Percentiles rank a stretch among this genome's conserved stretches.
Evolutionary conservation across 1,140 invertebrate genomes (phyloP).

Genomic region (Harpegnathos saltator): DNA sequence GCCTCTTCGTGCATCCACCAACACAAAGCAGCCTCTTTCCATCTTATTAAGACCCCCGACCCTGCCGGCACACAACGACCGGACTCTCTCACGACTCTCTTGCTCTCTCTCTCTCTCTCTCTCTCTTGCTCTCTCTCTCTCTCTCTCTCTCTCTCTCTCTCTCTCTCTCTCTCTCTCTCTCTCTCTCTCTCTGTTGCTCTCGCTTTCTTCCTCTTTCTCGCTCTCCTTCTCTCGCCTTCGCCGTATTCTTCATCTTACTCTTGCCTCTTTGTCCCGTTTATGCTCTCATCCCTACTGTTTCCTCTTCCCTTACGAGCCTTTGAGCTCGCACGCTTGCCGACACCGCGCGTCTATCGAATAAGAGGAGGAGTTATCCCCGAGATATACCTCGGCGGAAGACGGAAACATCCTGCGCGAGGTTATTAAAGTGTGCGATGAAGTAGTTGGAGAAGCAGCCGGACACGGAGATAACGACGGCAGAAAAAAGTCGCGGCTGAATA

Average conservation of each 20-base stretch:
- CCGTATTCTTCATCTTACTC: slow-evolving; percentile 1
- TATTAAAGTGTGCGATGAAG: background rate
- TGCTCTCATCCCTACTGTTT: background rate
- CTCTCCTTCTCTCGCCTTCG: background rate
- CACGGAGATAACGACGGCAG: background rate
- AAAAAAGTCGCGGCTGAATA: background rate
- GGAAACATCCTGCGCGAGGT: background rate
- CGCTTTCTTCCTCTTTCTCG: background rate
- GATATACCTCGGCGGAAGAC: background rate
- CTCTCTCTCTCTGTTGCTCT: background rate
- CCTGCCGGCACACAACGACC: slow-evolving; percentile 62
- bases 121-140: background rate
- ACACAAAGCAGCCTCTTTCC: slow-evolving; percentile 75
- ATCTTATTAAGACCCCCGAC: slow-evolving; percentile 76
- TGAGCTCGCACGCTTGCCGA: slow-evolving; percentile 53
- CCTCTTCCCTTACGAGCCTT: slow-evolving; percentile 20
- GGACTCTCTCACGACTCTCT: slow-evolving; percentile 70
- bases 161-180: background rate
- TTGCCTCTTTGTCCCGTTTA: background rate
- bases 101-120: slow-evolving; percentile 37
- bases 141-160: no score
- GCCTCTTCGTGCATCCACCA: slow-evolving; percentile 64
- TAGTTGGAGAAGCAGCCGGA: background rate
- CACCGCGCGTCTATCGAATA: slow-evolving; percentile 24
- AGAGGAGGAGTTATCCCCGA: slow-evolving; percentile 7